Base-by-base conservation (phyloP, 2,797 vertebrate genomes). In the Sarcophilus harrisii region DNA sequence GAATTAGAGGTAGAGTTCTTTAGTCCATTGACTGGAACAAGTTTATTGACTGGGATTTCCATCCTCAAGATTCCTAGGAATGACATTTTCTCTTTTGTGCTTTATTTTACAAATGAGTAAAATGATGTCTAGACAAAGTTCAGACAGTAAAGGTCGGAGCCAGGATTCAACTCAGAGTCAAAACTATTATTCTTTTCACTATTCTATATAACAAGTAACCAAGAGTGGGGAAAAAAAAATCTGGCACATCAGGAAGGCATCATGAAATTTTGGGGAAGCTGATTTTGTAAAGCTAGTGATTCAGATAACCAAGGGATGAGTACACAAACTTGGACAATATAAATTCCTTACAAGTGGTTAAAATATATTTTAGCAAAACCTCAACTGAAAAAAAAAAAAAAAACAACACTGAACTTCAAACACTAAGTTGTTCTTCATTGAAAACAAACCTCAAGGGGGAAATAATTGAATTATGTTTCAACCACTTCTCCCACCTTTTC, bases 331-430 rank as follows among this genome's bases (percentile, higher is more conserved):
- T 57, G 30, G 30, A 0, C 3, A 90, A 62, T 28, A 93, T 1
- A 24, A 95, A 4, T 93, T 93, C 94, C 58, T 92, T 55, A 81
- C 13, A 11, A 58, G 38, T 30, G 94, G 92, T 93, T 96, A 95
- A 66, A 29, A 54, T 13, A 21, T 57, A 24, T 58, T 90, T 66
- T n/a, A 91, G 54, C 18, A 90, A 94, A 96, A 12, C 27, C 90
- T 95, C 94, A 93, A 60, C 11, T 92, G 3, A 21, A 58, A 94
- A 94, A 89, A 30, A 30, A 57, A 57, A 57, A 57, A 57, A 57
- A 5, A 57, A 94, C n/a, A n/a, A 73, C 32, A 30, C 0, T 89
- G 38, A 95, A 58, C 30, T 93, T 73, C 1, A 2, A 38, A 38
- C 38, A 57, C 90, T 91, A 24, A n/a, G 1, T 91, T 96, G 73